These are phyloP conservation scores for Excalfactoria chinensis DNA, from an alignment of 2,113 vertebrate species.

Conservation along the genomic window DNA sequence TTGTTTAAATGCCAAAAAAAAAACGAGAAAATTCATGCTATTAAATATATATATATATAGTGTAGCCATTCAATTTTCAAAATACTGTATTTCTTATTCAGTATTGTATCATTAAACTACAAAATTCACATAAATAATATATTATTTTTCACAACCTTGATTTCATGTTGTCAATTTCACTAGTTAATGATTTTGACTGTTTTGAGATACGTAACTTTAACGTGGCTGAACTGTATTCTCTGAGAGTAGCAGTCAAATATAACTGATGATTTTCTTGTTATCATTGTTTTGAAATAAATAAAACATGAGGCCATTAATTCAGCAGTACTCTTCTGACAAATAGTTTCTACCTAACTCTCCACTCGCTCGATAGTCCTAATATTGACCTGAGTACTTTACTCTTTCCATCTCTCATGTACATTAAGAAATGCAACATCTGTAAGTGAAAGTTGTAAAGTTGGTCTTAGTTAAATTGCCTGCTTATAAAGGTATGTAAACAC, in stretches of 20 bases:
- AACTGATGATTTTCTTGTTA: background rate
- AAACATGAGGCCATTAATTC: background rate
- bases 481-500: slow-evolving; percentile 1
- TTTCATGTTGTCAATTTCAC: background rate
- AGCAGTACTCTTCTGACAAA: background rate
- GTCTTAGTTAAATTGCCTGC: background rate
- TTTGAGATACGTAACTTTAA: background rate
- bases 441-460: background rate
- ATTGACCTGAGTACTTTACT: background rate
- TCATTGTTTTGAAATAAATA: background rate
- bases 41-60: too few species aligned
- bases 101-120: background rate
- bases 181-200: background rate
- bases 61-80: background rate
- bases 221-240: background rate
- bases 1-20: background rate
- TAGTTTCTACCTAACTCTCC: background rate
- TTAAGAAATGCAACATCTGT: background rate
- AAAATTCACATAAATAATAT: background rate
- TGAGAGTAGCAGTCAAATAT: background rate
- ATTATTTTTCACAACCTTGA: background rate
- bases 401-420: background rate
- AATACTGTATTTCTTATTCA: background rate
- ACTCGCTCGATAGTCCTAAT: background rate
- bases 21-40: too few species aligned